Evolutionary conservation across 2,797 vertebrate species (phyloP).

Genomic region (Ceyx erithaca): DNA sequence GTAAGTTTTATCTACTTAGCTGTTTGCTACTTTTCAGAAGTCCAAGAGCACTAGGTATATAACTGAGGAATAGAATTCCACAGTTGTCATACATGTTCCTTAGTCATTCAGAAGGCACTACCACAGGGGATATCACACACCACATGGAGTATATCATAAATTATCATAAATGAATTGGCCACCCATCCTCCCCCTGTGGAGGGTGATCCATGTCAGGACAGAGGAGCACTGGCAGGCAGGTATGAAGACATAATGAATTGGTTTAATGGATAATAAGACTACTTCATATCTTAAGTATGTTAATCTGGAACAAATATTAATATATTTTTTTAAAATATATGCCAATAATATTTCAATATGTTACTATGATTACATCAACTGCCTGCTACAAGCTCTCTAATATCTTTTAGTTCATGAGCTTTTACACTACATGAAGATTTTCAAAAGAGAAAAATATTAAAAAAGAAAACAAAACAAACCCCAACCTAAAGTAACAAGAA

Average conservation of each 20-base stretch:
- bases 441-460: background rate
- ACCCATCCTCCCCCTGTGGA: background rate
- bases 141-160: background rate
- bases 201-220: background rate
- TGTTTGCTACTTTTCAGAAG: background rate
- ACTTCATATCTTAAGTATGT: background rate
- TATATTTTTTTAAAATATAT: background rate
- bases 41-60: background rate
- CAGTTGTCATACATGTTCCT: background rate
- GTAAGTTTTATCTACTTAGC: background rate
- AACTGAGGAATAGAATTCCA: background rate
- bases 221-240: accelerated
- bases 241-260: background rate
- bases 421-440: background rate
- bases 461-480: background rate
- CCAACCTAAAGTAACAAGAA: background rate
- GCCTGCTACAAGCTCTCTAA: accelerated
- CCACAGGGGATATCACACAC: background rate
- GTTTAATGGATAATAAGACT: background rate
- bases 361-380: background rate
- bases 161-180: background rate
- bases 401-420: background rate
- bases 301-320: background rate
- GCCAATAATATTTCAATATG: background rate
- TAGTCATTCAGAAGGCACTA: background rate